Base-by-base conservation (phyloP, 2,888 invertebrate genomes). In the Muschampia plurimacula region DNA sequence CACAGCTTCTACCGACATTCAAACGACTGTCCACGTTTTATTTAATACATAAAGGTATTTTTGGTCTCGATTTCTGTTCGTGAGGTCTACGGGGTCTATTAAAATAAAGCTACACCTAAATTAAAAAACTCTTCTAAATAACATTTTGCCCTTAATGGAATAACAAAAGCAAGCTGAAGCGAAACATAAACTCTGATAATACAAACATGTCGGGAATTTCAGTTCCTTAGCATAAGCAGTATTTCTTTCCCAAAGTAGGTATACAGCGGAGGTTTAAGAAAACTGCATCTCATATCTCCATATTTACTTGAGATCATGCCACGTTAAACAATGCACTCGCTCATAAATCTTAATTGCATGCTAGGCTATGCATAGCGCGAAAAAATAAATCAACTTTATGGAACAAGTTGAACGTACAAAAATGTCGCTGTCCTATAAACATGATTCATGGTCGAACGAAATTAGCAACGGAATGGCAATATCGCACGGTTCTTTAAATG, bases 401-500 rank as follows among this genome's bases (percentile, higher is more conserved):
- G 74, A 69, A 74, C 67, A 76, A 76, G 74, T 75, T 77, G 74
- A 75, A 74, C 74, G 78, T 75, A 84, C 85, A 89, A 89, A 90
- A 91, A 89, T 89, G 84, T 83, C 80, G 77, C 83, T 85, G 87
- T 84, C 86, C 84, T 88, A 87, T 91, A 88, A 90, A 88, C 77
- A 82, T 91, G 90, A 92, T 90, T 88, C 87, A 91, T 89, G 79
- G 77, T 78, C 82, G 80, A 79, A 81, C 84, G 84, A 90, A 92
- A 92, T 92, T 91, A 92, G 90, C 88, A 84, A 86, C 82, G 84
- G 83, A 79, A 83, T 80, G 79, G 86, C 82, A 82, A 84, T 84
- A 84, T 83, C 80, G 83, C 82, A 81, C 79, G 80, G 87, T 90
- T 89, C 91, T 90, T 90, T 89, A 92, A 91, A 92, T 92, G 90